A percentile compares a stretch with the other conserved stretches of the same genome.
Conservation (phyloP, 2,113 vertebrate genomes). For the Notothenia coriiceps region DNA sequence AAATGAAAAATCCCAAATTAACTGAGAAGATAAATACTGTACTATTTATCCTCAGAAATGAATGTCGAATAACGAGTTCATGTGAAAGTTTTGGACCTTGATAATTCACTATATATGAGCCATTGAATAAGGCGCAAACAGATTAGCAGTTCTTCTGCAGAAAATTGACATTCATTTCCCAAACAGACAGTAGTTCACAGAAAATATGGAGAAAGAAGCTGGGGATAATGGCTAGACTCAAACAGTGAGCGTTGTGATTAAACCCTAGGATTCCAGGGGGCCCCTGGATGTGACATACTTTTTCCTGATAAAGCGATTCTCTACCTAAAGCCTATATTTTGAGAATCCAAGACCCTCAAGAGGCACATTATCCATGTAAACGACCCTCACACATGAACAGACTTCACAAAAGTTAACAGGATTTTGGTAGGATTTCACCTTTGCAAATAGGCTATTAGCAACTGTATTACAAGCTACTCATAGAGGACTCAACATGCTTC, state of each 20-base stretch:
- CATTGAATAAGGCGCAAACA: neutral
- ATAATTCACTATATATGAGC: too few species aligned
- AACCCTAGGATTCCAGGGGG: neutral
- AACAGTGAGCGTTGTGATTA: too few species aligned
- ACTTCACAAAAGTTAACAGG: constrained; percentile 7
- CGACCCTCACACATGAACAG: constrained; percentile 25
- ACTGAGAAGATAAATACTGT: too few species aligned
- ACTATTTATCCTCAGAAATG: too few species aligned
- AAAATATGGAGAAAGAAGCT: neutral
- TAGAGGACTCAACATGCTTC: constrained; percentile 60
- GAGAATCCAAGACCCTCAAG: constrained; percentile 4
- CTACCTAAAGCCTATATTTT: neutral
- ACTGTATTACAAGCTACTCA: constrained; percentile 53
- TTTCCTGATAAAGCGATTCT: neutral
- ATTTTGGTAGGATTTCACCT: constrained; percentile 33
- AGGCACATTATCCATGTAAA: constrained; percentile 19
- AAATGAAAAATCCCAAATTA: too few species aligned
- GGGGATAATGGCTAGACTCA: neutral
- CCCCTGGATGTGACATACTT: neutral
- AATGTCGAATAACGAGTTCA: too few species aligned
- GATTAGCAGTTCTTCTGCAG: too few species aligned
- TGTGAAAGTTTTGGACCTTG: too few species aligned
- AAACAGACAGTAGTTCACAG: neutral
- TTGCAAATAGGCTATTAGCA: constrained; percentile 44
- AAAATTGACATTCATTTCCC: neutral